phyloP scores from a whole-genome alignment of 1,140 invertebrate genomes.

The Micrasema minimum region DNA sequence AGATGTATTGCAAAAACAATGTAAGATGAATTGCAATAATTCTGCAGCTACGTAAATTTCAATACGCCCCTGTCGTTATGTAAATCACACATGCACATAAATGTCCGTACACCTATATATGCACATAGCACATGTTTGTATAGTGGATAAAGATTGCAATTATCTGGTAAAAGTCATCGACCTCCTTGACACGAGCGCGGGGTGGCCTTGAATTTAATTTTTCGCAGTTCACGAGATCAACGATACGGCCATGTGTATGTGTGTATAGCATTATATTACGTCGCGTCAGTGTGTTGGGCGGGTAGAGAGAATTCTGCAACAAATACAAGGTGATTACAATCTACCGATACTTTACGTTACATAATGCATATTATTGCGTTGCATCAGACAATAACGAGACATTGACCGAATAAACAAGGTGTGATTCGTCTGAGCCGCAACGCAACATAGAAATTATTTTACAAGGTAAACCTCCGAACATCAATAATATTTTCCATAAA shows the following conservation, averaged over 20 bases:
- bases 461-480: too few species aligned
- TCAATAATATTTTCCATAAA: too few species aligned
- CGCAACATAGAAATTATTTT: too few species aligned
- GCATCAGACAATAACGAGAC: too few species aligned
- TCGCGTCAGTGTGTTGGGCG: neutral
- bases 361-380: too few species aligned
- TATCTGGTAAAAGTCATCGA: constrained; percentile 45
- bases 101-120: constrained; percentile 7
- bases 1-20: neutral
- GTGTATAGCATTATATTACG: neutral
- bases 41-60: neutral
- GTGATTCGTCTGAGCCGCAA: too few species aligned
- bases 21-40: neutral
- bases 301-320: too few species aligned
- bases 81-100: constrained; percentile 16
- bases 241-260: constrained; percentile 23
- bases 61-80: constrained; percentile 20
- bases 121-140: constrained; percentile 36
- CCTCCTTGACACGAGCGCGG: constrained; percentile 38
- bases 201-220: constrained; percentile 47
- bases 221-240: constrained; percentile 42
- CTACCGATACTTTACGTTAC: too few species aligned
- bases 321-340: constrained; percentile 10
- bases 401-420: too few species aligned
- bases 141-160: constrained; percentile 49